phyloP scores from a whole-genome alignment of 1,140 invertebrate genomes.

The Procambarus clarkii region DNA sequence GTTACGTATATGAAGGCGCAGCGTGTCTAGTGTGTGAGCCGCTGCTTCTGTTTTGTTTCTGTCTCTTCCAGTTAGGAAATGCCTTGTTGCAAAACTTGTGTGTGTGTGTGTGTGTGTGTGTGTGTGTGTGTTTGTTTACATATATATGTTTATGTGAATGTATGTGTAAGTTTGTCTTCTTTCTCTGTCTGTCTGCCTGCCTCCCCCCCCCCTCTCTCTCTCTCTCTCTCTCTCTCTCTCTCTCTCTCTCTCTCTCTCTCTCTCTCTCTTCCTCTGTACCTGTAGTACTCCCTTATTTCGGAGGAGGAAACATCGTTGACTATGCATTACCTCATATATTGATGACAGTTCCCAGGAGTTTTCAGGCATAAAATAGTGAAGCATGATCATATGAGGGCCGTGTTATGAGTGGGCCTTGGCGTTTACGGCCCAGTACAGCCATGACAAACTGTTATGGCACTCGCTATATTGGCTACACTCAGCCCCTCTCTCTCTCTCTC shows the following conservation, averaged over 20 bases:
- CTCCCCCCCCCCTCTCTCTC: no score
- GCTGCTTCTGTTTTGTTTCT: no score
- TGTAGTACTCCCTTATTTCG: no score
- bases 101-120: no score
- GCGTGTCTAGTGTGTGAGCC: no score
- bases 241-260: conserved; percentile 4
- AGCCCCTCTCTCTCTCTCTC: background rate
- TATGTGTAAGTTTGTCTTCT: no score
- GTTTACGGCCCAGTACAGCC: conserved; percentile 1
- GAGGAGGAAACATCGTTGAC: background rate
- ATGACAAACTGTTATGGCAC: background rate
- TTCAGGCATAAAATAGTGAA: background rate
- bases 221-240: background rate
- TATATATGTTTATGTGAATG: no score
- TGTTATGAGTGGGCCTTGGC: background rate
- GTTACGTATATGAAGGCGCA: no score
- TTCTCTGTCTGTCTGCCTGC: no score
- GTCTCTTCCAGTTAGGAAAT: no score
- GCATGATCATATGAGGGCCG: background rate
- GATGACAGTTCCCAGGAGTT: conserved; percentile 8
- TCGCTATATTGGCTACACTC: background rate
- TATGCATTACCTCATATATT: conserved; percentile 1
- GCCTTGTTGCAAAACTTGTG: no score
- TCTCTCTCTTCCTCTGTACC: background rate
- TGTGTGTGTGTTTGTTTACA: no score